These are phyloP conservation scores for Hoplostethus atlanticus DNA, from an alignment of 2,797 vertebrate genomes.

Conservation along the genomic window DNA sequence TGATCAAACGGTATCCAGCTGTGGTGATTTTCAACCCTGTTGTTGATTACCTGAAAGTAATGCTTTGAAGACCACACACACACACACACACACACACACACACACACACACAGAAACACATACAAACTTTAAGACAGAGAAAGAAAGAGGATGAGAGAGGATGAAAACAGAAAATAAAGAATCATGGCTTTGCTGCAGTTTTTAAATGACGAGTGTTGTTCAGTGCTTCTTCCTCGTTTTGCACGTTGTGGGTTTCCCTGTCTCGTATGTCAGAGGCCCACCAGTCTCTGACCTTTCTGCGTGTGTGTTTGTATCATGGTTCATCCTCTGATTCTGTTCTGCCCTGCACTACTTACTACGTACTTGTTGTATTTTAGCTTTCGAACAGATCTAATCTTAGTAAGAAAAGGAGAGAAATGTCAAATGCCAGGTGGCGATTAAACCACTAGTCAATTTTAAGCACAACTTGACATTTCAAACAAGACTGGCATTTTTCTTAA, in stretches of 20 bases:
- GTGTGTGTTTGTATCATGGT: background rate
- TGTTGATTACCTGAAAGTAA: constrained; percentile 41
- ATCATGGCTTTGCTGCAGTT: background rate
- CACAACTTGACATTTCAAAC: constrained; percentile 28
- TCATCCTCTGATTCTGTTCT: constrained; percentile 7
- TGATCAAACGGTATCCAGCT: constrained; percentile 66
- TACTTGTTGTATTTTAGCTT: constrained; percentile 29
- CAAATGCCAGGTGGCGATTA: constrained; percentile 25
- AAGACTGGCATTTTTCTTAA: constrained; percentile 14
- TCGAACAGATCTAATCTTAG: constrained; percentile 12
- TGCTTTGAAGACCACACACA: constrained; percentile 10
- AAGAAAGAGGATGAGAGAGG: too few species aligned
- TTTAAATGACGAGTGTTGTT: background rate
- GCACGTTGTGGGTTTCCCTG: background rate
- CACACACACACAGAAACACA: background rate
- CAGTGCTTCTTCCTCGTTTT: background rate
- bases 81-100: background rate
- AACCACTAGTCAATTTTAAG: constrained; percentile 10
- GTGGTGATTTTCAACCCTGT: constrained; percentile 54
- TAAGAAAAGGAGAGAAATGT: constrained; percentile 24
- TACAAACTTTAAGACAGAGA: background rate
- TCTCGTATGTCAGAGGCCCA: constrained; percentile 11
- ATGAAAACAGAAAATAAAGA: background rate
- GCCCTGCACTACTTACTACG: background rate
- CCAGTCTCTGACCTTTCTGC: constrained; percentile 29